Evolutionary conservation across 2,113 vertebrate genomes (phyloP).

Genomic region (Nycticebus coucang): DNA sequence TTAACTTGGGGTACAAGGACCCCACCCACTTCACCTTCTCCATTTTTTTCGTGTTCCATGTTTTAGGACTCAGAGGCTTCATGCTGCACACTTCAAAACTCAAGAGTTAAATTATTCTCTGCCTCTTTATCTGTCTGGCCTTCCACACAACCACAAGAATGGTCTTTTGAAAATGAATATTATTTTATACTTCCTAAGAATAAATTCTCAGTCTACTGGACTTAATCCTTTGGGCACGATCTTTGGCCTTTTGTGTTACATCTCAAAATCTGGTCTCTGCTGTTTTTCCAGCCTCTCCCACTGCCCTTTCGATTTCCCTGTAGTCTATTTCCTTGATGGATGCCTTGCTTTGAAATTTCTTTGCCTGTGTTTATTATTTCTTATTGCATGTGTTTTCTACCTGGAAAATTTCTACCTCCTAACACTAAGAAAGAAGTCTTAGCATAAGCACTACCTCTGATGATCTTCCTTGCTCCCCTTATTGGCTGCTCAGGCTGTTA

Average conservation of each 20-base stretch:
- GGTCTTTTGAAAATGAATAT: neutral
- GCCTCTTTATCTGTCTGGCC: neutral
- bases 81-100: neutral
- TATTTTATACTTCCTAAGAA: neutral
- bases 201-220: neutral
- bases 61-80: neutral
- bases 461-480: neutral
- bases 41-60: neutral
- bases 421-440: neutral
- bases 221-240: neutral
- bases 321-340: neutral
- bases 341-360: neutral
- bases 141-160: neutral
- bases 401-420: neutral
- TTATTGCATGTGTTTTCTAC: neutral
- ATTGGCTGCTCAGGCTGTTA: neutral
- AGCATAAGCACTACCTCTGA: neutral
- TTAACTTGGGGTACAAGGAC: neutral
- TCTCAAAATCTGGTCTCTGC: neutral
- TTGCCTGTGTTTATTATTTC: neutral
- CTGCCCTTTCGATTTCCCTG: neutral
- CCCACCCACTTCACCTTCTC: neutral
- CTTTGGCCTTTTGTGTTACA: neutral
- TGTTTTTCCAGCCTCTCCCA: neutral
- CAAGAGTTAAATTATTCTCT: neutral